Conservation (phyloP, 2,113 vertebrate genomes). For the Trinectes maculatus region DNA sequence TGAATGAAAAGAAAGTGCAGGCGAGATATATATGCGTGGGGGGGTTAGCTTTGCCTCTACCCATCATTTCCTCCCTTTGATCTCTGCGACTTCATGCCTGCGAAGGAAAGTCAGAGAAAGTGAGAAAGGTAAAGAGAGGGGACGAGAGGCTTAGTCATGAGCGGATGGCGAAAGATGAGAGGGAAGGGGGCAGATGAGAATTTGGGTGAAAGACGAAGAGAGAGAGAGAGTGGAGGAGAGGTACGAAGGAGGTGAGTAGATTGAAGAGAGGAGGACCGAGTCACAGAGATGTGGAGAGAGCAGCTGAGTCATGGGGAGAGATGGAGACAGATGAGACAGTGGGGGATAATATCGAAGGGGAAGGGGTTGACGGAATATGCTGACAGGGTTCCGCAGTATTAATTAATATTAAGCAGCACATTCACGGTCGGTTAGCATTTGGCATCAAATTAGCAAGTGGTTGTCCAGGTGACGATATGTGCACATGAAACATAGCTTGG, state of each 20-base stretch:
- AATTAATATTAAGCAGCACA: constrained; percentile 38
- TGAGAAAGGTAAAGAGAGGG: constrained; percentile 55
- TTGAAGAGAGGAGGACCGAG: constrained; percentile 23
- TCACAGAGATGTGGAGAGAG: neutral
- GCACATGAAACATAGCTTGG: neutral
- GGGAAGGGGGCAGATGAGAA: constrained; percentile 55
- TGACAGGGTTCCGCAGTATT: constrained; percentile 36
- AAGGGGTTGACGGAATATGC: constrained; percentile 16
- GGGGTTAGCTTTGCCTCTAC: constrained; percentile 53
- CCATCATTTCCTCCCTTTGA: constrained; percentile 61
- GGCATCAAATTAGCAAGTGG: constrained; percentile 13
- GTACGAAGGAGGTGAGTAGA: constrained; percentile 37
- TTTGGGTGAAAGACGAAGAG: constrained; percentile 27
- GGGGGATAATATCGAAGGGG: constrained; percentile 19
- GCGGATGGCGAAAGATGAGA: constrained; percentile 52
- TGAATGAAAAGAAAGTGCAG: constrained; percentile 34
- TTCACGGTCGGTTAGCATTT: constrained; percentile 40
- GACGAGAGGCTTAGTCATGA: constrained; percentile 34
- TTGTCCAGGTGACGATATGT: constrained; percentile 16
- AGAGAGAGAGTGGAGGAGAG: constrained; percentile 14
- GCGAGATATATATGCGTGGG: constrained; percentile 39
- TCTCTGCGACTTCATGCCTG: constrained; percentile 58
- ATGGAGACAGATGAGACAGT: constrained; percentile 43
- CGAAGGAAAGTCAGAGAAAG: constrained; percentile 54
- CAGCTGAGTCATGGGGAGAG: constrained; percentile 51